Evolutionary conservation across 2,888 invertebrate genomes (phyloP), one percentile per base, ranked within the genome.

Genomic region (Venusia cambrica): DNA sequence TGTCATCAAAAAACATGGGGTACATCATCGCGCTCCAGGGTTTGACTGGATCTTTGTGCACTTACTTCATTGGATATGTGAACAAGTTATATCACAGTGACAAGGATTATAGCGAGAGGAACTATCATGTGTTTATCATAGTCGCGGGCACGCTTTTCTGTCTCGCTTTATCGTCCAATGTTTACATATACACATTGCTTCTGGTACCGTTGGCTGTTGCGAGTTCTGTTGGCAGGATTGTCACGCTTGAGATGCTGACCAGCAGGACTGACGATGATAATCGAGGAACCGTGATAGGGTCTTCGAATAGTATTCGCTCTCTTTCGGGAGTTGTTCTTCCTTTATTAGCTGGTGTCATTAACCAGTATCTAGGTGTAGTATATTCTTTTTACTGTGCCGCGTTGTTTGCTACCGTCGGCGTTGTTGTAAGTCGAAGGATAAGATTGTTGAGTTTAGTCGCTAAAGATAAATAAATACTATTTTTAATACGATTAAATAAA

Each of bases 241-340:
- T 85, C 9, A 70, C 72, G 11, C 76, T 87, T 51, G 88, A 90
- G 54, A 73, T 89, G 57, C 63, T 89, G 24, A 60, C 89, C 9
- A 72, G 64, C 43, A 78, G 81, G 50, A 79, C 87, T 18, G 63
- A 69, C n/a, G 58, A 73, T 19, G 64, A 70, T n/a, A 87, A 89
- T 41, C 76, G 78, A 42, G 90, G 90, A 1, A 87, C 90, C 2
- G 59, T 90, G 2, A 71, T 89, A 8, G 91, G 90, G 6, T 80
- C 87, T 6, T 79, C 87, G 1, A 87, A 87, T 51, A 90, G 89
- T 58, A 66, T 90, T 1, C 84, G 88, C 48, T 88, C 90, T 1
- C 37, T 90, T 11, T 80, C 89, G 1, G 79, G 89, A 36, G 85
- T 90, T 46, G 36, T 89, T n/a, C 77, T 89, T 1, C 91, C 90